Evolutionary conservation across 2,113 vertebrate genomes (phyloP).

Genomic region (Puma concolor): DNA sequence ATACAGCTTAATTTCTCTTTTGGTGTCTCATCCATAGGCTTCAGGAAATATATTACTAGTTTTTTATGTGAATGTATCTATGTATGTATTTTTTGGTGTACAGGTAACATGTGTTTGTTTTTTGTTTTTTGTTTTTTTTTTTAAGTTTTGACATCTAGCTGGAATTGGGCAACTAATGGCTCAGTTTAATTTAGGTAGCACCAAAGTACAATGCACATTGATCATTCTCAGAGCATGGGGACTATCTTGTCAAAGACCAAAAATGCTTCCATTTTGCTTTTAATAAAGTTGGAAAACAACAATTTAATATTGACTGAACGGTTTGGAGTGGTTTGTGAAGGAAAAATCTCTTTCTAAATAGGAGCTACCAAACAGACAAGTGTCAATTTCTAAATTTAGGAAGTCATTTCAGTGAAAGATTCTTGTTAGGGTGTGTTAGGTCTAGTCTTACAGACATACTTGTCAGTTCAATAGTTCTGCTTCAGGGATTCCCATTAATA

Average conservation of each 20-base stretch:
- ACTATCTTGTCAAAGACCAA: neutral
- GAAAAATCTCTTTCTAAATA: conserved; percentile 22
- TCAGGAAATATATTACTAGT: neutral
- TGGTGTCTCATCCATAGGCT: neutral
- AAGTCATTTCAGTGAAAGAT: conserved; percentile 31
- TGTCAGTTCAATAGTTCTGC: conserved; percentile 69
- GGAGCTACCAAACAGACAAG: neutral
- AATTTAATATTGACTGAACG: conserved; percentile 23
- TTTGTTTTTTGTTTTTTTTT: neutral
- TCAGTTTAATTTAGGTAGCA: neutral
- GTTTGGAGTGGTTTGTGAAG: neutral
- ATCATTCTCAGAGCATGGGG: neutral
- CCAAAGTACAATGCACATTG: neutral
- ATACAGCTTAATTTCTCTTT: neutral
- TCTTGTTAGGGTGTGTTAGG: conserved; percentile 39
- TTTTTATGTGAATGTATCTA: neutral
- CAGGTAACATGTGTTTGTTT: neutral
- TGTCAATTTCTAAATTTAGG: conserved; percentile 57
- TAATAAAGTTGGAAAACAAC: neutral
- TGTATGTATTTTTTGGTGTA: neutral
- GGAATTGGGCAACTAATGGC: neutral
- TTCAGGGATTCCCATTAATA: conserved; percentile 73
- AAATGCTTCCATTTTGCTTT: neutral
- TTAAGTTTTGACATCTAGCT: neutral
- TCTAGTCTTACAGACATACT: conserved; percentile 56